Evolutionary conservation across 1,140 invertebrate genomes (phyloP).

Genomic region (Venustaconcha ellipsiformis): DNA sequence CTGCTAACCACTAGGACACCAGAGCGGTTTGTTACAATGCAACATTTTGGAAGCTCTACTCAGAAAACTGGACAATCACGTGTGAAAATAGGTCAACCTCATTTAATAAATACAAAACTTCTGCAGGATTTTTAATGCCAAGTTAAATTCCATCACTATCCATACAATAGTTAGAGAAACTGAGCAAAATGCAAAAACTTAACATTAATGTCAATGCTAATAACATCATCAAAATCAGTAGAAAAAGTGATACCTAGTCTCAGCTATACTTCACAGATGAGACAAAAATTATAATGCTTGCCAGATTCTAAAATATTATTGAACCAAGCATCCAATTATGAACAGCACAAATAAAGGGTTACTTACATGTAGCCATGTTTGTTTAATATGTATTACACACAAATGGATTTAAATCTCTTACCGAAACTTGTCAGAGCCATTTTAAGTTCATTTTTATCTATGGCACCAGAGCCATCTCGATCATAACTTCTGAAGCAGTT

Average conservation of each 20-base stretch:
- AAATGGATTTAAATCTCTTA: conserved; percentile 40
- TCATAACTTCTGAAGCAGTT: conserved; percentile 96
- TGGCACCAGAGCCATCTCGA: conserved; percentile 94
- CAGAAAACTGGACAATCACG: too few species aligned
- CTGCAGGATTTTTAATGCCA: neutral
- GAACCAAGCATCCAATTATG: neutral
- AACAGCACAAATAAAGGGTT: neutral
- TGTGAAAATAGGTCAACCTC: too few species aligned
- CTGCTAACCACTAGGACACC: too few species aligned
- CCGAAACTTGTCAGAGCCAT: conserved; percentile 93
- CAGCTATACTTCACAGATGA: neutral
- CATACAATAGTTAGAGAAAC: conserved; percentile 1
- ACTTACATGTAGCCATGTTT: neutral
- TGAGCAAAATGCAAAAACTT: neutral
- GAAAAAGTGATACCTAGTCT: neutral
- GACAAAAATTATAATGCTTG: neutral
- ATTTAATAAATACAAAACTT: too few species aligned
- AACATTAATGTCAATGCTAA: too few species aligned
- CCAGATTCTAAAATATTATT: neutral
- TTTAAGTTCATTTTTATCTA: conserved; percentile 90
- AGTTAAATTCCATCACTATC: neutral
- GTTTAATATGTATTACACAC: neutral
- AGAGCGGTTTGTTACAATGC: too few species aligned
- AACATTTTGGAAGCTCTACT: too few species aligned
- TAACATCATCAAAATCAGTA: too few species aligned